Percentiles rank a stretch among this genome's conserved stretches.
These are phyloP conservation scores for Laterallus jamaicensis DNA, from an alignment of 2,113 vertebrate genomes.

Conservation along the genomic window DNA sequence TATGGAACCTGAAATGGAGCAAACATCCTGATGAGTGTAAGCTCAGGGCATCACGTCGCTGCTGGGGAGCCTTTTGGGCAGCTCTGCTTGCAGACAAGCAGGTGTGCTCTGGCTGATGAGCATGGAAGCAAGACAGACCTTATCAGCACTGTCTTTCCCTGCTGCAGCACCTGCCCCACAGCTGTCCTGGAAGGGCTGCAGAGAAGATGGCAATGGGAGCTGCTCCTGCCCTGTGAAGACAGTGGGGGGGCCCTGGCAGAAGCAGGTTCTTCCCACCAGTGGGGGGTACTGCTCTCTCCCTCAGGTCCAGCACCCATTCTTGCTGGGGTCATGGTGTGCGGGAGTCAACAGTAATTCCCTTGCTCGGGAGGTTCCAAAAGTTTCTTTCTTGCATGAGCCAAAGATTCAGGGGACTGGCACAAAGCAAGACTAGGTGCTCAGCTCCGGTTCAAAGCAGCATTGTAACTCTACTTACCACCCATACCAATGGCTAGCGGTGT, in stretches of 20 bases:
- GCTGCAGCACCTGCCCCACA: neutral
- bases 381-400: neutral
- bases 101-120: neutral
- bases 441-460: neutral
- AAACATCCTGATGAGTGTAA: neutral
- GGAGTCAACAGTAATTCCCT: neutral
- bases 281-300: neutral
- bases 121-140: neutral
- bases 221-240: neutral
- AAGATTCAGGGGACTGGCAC: neutral
- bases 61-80: neutral
- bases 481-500: neutral
- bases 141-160: neutral
- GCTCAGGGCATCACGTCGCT: neutral
- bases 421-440: neutral
- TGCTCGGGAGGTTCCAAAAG: neutral
- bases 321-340: neutral
- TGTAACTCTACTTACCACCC: neutral
- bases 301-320: neutral
- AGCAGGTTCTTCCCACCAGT: accelerated
- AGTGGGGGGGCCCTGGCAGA: neutral
- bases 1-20: neutral
- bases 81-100: neutral
- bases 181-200: neutral
- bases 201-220: neutral